A percentile compares a stretch with the other conserved stretches of the same genome.
Conservation (phyloP, 2,797 vertebrate species). For the Scomberomorus guttatus region DNA sequence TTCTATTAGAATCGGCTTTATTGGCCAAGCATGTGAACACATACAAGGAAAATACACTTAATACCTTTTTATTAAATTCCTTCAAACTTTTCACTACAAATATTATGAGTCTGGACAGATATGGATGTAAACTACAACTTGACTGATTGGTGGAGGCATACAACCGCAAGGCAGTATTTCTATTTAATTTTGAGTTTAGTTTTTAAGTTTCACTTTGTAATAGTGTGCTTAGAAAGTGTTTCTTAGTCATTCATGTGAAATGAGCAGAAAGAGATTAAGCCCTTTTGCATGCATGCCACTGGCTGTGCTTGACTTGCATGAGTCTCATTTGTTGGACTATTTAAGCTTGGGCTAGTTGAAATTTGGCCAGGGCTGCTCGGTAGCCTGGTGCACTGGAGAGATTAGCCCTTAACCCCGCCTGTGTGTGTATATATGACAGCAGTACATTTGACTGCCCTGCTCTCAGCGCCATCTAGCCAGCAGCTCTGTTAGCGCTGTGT, state of each 20-base stretch:
- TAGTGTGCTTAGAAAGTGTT: constrained; percentile 41
- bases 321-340: constrained; percentile 48
- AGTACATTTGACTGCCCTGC: constrained; percentile 42
- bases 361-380: constrained; percentile 30
- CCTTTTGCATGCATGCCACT: constrained; percentile 28
- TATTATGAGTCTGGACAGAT: too few species aligned
- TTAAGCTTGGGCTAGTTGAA: constrained; percentile 31
- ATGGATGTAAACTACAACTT: too few species aligned
- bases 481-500: constrained; percentile 62
- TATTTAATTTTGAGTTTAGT: too few species aligned
- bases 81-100: too few species aligned
- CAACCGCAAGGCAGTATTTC: too few species aligned
- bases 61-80: too few species aligned
- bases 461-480: constrained; percentile 34
- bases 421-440: constrained; percentile 37
- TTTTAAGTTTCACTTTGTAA: constrained; percentile 4
- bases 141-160: too few species aligned
- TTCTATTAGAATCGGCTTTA: not conserved
- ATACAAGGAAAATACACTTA: too few species aligned
- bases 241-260: constrained; percentile 39
- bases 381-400: constrained; percentile 37
- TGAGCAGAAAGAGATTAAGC: constrained; percentile 34
- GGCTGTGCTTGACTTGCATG: constrained; percentile 31
- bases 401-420: constrained; percentile 58
- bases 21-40: not conserved